Base-by-base conservation (phyloP, 2,888 invertebrate species). In the Malacosoma neustria region DNA sequence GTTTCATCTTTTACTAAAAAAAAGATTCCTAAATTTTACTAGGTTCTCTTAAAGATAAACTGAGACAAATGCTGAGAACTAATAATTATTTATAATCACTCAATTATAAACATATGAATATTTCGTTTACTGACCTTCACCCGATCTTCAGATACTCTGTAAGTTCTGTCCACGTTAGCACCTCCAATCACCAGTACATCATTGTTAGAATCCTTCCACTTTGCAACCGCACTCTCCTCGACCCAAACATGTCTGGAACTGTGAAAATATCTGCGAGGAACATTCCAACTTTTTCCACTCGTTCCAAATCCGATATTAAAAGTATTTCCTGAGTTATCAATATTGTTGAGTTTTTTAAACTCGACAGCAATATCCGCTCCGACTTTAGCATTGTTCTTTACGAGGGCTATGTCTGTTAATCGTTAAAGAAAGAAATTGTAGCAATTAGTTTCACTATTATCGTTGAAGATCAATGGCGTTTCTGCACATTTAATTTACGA, bases 321-420 rank as follows among this genome's bases (percentile, higher is more conserved):
- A 48, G 52, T 48, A 46, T 54, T 63, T 52, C 48, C 58, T 33
- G 54, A 57, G 62, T 63, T 60, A 48, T 52, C 53, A 40, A 46
- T 57, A 54, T 73, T 73, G 56, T 60, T 67, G 46, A 84, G 55
- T 60, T 81, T 76, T 61, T 82, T 76, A 58, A 90, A 84, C 60
- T 89, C 88, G 13, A 89, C 85, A 2, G 96, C 94, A 50, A 97
- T 93, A 67, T 92, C 84, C 37, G 94, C 92, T 11, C 94, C 97
- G 35, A 94, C 88, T 59, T 75, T 85, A 1, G 97, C 98, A 79
- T 99, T 99, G 79, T 98, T 97, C 84, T 95, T 92, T 58, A 99
- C 92, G 40, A 99, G 87, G 14, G 93, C 95, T 53, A 96, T 92
- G 84, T 98, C 95, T 95, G 77, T 33, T 48, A 61, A 57, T 60